Evolutionary conservation across 1,140 invertebrate species (phyloP).

Genomic region (Hermetia illucens): DNA sequence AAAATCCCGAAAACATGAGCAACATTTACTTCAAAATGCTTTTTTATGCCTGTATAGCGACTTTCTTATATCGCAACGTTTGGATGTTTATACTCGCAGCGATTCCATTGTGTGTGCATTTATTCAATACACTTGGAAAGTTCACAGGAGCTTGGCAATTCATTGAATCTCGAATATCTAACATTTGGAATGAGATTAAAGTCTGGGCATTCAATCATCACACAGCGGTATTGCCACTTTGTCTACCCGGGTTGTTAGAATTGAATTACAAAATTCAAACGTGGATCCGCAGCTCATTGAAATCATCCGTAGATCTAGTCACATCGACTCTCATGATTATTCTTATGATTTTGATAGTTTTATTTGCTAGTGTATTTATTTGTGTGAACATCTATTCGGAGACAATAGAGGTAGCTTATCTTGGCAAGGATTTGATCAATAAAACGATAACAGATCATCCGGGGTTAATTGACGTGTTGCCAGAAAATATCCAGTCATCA

Average conservation of each 20-base stretch:
- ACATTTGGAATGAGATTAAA: conserved; percentile 5
- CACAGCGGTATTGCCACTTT: conserved; percentile 40
- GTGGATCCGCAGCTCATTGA: conserved; percentile 32
- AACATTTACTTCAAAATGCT: conserved; percentile 22
- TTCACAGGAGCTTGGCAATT: conserved; percentile 5
- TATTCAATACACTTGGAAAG: conserved; percentile 14
- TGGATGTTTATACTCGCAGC: conserved; percentile 27
- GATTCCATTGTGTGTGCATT: conserved; percentile 21
- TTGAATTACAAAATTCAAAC: conserved; percentile 35
- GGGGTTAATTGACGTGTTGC: conserved; percentile 58
- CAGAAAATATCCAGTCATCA: conserved; percentile 52
- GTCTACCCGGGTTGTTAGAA: conserved; percentile 41
- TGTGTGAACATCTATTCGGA: conserved; percentile 77
- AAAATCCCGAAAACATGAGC: conserved; percentile 9
- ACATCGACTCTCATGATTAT: conserved; percentile 45
- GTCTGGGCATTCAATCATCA: conserved; percentile 34
- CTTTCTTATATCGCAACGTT: conserved; percentile 25
- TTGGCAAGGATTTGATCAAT: conserved; percentile 80
- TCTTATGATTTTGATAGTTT: conserved; percentile 46
- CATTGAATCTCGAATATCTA: neutral
- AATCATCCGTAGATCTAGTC: conserved; percentile 41
- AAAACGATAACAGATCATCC: conserved; percentile 78
- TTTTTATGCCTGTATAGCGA: conserved; percentile 25
- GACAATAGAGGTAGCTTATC: conserved; percentile 80
- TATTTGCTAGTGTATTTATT: conserved; percentile 28